Conservation (phyloP, 2,797 vertebrate genomes). For the Glyptemys insculpta region DNA sequence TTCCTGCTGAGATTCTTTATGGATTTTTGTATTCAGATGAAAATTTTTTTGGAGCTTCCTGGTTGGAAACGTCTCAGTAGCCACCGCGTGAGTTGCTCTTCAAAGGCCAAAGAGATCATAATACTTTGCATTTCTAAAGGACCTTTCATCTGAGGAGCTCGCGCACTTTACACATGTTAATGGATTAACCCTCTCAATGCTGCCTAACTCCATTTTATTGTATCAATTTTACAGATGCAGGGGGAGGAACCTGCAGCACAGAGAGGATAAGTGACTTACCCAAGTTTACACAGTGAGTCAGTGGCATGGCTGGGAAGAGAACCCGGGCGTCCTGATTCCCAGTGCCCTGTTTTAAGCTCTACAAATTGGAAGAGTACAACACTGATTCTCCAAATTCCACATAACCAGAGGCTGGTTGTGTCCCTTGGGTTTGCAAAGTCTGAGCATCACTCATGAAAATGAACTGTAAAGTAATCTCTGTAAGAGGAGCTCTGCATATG, state of each 20-base stretch:
- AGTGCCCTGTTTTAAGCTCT: not conserved
- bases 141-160: not conserved
- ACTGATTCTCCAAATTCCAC: not conserved
- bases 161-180: not conserved
- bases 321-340: not conserved
- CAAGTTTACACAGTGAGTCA: not conserved
- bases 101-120: not conserved
- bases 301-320: not conserved
- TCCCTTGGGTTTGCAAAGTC: fast-evolving
- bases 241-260: not conserved
- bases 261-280: not conserved
- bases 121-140: not conserved
- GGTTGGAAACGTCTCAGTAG: not conserved
- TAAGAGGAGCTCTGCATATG: not conserved
- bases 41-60: not conserved
- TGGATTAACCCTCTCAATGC: not conserved
- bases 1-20: not conserved
- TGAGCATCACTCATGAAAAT: not conserved
- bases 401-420: not conserved
- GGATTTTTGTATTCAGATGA: not conserved
- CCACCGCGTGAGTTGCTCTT: not conserved
- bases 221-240: not conserved
- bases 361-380: not conserved
- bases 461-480: not conserved
- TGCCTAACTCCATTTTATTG: not conserved